Conservation (phyloP, 2,888 invertebrate genomes). For the Callimorpha dominula region DNA sequence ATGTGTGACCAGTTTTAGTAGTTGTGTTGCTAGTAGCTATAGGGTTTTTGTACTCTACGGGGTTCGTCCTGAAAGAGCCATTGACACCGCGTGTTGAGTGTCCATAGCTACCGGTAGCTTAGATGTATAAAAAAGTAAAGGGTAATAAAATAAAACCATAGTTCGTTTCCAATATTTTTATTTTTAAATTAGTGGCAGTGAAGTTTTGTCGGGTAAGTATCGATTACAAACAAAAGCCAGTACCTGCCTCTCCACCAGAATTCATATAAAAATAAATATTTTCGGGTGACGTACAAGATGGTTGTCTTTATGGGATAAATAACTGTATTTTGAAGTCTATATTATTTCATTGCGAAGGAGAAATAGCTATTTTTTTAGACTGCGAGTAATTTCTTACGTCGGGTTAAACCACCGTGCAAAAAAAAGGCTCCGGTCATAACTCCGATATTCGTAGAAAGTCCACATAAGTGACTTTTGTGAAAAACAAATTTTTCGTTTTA, state of each 20-base stretch:
- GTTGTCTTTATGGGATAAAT: constrained; percentile 31
- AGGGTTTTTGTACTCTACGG: no score
- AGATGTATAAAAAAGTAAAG: not conserved
- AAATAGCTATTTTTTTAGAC: not conserved
- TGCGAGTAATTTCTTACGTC: not conserved
- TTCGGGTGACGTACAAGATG: constrained; percentile 42
- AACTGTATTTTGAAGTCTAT: constrained; percentile 39
- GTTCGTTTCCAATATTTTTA: constrained; percentile 84
- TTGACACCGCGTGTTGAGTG: no score
- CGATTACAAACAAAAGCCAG: constrained; percentile 75
- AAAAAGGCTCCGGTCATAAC: no score
- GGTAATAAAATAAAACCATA: constrained; percentile 33
- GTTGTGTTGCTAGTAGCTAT: no score
- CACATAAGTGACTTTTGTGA: not conserved
- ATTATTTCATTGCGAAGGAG: not conserved
- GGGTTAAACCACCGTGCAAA: not conserved
- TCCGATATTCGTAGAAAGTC: not conserved
- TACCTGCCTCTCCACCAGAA: constrained; percentile 69
- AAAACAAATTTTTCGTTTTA: no score
- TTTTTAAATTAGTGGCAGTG: constrained; percentile 87
- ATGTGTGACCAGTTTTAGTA: no score
- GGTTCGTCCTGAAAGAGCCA: no score
- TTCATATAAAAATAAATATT: constrained; percentile 70
- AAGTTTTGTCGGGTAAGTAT: constrained; percentile 81
- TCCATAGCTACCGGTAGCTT: no score